Conservation (phyloP, 1,140 invertebrate genomes). For the Wiebesia pumilae region DNA sequence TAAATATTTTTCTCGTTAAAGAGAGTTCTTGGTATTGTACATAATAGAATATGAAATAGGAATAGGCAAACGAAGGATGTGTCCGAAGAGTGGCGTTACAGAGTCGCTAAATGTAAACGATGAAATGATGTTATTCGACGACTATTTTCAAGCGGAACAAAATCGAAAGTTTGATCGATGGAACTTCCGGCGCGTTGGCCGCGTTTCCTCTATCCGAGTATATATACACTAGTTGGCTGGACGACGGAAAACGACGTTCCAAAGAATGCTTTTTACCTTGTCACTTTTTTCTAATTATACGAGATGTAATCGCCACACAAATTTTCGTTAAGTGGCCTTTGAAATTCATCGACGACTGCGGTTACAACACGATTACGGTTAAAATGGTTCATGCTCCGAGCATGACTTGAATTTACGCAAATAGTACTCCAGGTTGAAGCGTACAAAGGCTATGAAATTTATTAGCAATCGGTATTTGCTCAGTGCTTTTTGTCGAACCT, state of each 20-base stretch:
- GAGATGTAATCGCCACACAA: not conserved
- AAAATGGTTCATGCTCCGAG: not conserved
- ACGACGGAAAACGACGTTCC: slow-evolving; percentile 30
- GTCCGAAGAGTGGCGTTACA: not conserved
- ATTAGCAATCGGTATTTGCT: not conserved
- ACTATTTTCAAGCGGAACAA: slow-evolving; percentile 27
- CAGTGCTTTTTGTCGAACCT: not conserved
- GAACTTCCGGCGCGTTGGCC: slow-evolving; percentile 6
- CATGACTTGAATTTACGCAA: slow-evolving; percentile 36
- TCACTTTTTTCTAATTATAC: slow-evolving; percentile 48
- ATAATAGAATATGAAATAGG: not conserved
- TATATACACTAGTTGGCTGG: too few species aligned
- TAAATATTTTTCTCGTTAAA: not conserved
- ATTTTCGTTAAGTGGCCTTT: not conserved
- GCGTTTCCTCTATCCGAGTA: not conserved
- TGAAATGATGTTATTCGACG: not conserved
- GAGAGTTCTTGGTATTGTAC: not conserved
- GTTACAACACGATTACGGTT: not conserved
- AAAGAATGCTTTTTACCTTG: slow-evolving; percentile 44
- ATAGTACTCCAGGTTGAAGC: not conserved
- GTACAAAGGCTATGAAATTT: not conserved
- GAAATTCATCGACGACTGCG: not conserved
- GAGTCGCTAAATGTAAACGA: slow-evolving; percentile 13
- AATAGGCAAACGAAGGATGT: not conserved
- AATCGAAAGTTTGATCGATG: slow-evolving; percentile 48